phyloP scores from a whole-genome alignment of 2,888 invertebrate genomes.

The Cryptocheilus praepositus region DNA sequence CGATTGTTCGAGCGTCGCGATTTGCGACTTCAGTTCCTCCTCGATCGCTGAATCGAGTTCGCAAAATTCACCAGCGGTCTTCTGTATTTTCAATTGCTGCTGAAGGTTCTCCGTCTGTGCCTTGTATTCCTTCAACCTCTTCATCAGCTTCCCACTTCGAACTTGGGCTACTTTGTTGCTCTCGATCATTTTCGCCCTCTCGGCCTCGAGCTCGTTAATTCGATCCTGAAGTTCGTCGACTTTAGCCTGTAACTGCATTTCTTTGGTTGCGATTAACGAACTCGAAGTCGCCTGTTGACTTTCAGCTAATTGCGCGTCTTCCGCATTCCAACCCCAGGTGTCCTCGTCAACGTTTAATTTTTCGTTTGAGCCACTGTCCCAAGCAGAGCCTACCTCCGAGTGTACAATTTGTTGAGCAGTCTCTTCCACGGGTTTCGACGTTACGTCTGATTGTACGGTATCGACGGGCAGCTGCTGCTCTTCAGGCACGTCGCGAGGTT shows the following conservation, averaged over 20 bases:
- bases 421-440: not conserved
- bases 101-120: conserved; percentile 79
- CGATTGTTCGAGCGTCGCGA: conserved; percentile 81
- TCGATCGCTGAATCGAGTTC: conserved; percentile 87
- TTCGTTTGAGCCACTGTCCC: conserved; percentile 65
- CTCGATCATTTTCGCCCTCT: conserved; percentile 31
- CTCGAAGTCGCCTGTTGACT: conserved; percentile 66
- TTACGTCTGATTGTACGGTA: conserved; percentile 2
- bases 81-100: conserved; percentile 77
- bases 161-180: conserved; percentile 63
- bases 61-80: conserved; percentile 76
- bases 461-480: conserved; percentile 1
- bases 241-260: conserved; percentile 70
- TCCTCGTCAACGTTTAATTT: conserved; percentile 74
- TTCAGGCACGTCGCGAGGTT: not conserved
- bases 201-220: conserved; percentile 75
- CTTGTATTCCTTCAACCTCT: conserved; percentile 90
- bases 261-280: conserved; percentile 50
- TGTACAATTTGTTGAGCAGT: not conserved
- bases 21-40: conserved; percentile 85
- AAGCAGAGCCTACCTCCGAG: conserved; percentile 76
- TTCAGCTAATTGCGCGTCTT: conserved; percentile 76
- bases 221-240: conserved; percentile 78
- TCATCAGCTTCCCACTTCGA: conserved; percentile 86
- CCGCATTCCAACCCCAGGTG: conserved; percentile 80